Base-by-base conservation (phyloP, 2,113 vertebrate genomes). In the Thamnaconus septentrionalis region DNA sequence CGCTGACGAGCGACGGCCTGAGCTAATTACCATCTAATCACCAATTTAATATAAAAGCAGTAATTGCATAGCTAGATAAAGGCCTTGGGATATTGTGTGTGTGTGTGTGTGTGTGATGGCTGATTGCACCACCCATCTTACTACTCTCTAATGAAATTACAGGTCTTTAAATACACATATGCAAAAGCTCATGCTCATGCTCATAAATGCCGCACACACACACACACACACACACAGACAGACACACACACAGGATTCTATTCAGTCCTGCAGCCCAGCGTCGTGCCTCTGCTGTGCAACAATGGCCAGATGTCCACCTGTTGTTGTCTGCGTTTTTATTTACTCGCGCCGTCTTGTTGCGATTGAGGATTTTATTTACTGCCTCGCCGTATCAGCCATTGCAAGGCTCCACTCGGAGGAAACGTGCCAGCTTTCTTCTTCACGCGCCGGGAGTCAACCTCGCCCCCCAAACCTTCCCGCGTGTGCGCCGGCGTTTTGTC, bases 21-120 rank as follows among this genome's bases (percentile, higher is more conserved):
- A 76, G 75, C 85, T 93, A 95, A 94, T 94, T 93, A 93, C 84
- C 93, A 93, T 89, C 89, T 91, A 89, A 94, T 93, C 89, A 86
- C 76, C 76, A 88, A 83, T 90, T 91, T 90, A 91, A 91, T 91
- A 87, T 90, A 88, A 82, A 87, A 78, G 62, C 80, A 75, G 73
- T 91, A 92, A 93, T 78, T 90, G 87, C 82, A 87, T 81, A 91
- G 85, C 69, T 65, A 92, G 88, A 89, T 82, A 91, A 83, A 88
- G 89, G 72, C 87, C 76, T 78, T 71, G 73, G 88, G 86, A 92
- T 83, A 85, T 8, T 89, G 87, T 84, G 86, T 75, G 55, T 39
- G 76, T 59, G 58, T 58, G 55, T 59, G 39, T 53, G 41, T 65
- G 44, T 62, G 59, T 59, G 63, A 73, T 69, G 84, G 31, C 73